Base-by-base conservation (phyloP, 2,797 vertebrate species). In the Phaenicophaeus curvirostris region DNA sequence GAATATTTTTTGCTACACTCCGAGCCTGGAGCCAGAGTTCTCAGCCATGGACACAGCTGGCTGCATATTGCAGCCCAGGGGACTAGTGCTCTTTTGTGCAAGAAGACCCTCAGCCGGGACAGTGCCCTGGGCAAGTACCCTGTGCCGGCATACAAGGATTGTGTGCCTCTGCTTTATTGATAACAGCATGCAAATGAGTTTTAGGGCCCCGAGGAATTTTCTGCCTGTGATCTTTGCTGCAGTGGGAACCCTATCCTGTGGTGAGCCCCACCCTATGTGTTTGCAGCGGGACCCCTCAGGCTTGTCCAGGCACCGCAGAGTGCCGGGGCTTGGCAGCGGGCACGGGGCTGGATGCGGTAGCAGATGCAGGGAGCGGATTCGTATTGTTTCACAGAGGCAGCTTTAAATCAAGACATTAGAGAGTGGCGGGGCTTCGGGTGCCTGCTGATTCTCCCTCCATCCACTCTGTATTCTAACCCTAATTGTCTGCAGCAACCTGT, bases 401-500 rank as follows among this genome's bases (percentile, higher is more conserved):
- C 73, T 59, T 28, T 79, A 44, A 21, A 77, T 8, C 67, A 69
- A 92, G 95, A 67, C 88, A 42, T 37, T 9, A 79, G 87, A 8
- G 8, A 94, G 93, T 65, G 90, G 88, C 8, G 2, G 81, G 78
- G 78, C 90, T 77, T 72, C 1, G 68, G 76, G 66, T 39, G 87
- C 94, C 75, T 83, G 94, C 95, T 65, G 51, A 39, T 25, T 85
- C 95, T 75, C 79, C 85, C 66, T 66, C 71, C 92, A 85, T 72
- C 90, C 86, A 78, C 89, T 95, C 91, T 85, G 82, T 84, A 68
- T 89, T 78, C 83, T 79, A 55, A 94, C 82, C 93, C 94, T 93
- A 95, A 61, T 65, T 76, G 73, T 81, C 93, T 76, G 57, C 87
- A 72, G 74, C 96, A 92, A 94, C 95, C 74, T 58, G 67, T 83